These are phyloP conservation scores for Hyposoter didymator DNA, from an alignment of 2,888 invertebrate genomes.

Conservation along the genomic window DNA sequence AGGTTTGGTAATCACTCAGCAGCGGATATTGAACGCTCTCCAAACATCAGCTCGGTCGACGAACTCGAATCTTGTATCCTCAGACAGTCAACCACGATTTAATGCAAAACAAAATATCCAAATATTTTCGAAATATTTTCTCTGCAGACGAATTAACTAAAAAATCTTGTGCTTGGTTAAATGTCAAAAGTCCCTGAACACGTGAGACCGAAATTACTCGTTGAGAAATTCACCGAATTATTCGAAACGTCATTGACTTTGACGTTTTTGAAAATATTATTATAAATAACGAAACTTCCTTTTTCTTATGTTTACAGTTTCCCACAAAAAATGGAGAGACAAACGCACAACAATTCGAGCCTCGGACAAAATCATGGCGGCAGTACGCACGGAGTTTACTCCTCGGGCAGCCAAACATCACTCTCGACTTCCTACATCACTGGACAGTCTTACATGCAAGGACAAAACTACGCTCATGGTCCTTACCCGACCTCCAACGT, in stretches of 20 bases:
- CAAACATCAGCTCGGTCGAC: conserved; percentile 50
- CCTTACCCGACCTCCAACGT: conserved; percentile 77
- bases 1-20: conserved; percentile 78
- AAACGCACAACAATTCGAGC: conserved; percentile 76
- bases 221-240: no score
- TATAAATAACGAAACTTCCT: background rate
- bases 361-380: conserved; percentile 78
- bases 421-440: conserved; percentile 83
- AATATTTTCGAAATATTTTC: background rate
- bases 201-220: no score
- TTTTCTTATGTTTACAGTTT: conserved; percentile 75
- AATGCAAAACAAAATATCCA: background rate
- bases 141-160: background rate
- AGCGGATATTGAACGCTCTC: conserved; percentile 77
- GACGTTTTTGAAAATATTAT: no score
- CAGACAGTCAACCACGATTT: background rate
- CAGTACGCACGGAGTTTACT: conserved; percentile 79
- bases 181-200: background rate
- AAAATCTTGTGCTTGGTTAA: background rate
- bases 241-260: no score
- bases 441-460: conserved; percentile 82
- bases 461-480: conserved; percentile 80
- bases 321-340: conserved; percentile 83
- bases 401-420: conserved; percentile 80
- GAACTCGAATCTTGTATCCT: conserved; percentile 31